Base-by-base conservation (phyloP, 2,113 vertebrate genomes). In the Athene noctua region DNA sequence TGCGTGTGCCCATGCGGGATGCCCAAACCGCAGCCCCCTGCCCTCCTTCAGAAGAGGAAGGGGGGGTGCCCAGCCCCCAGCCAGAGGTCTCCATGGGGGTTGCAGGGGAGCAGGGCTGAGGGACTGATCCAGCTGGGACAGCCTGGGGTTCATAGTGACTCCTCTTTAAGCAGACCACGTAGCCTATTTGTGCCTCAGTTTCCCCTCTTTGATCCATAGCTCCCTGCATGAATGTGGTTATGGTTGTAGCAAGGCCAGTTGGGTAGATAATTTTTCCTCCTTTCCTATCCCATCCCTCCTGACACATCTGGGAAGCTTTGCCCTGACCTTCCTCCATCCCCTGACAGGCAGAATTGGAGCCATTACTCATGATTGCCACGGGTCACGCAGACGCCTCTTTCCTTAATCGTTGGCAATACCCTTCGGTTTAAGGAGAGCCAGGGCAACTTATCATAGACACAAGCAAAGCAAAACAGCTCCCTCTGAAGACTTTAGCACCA, bases 11-110 rank as follows among this genome's bases (percentile, higher is more conserved):
- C 5, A 1, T 8, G 10, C 18, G 34, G 34, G 52, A 12, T 10
- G 5, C 46, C 38, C 42, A 55, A 52, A 52, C 13, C 21, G 6
- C 61, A 84, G 38, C 42, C 51, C 54, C 29, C 68, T 40, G 63
- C 42, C 0, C 0, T 15, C 20, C 36, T 42, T 30, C 49, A 10
- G 4, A 1, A 9, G n/a, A 2, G 6, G 46, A 5, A 4, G n/a
- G 11, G 10, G 21, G 5, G 52, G 5, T 32, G 12, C 27, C 25
- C 15, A 10, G 23, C 47, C 62, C 40, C 47, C n/a, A 19, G 44
- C 44, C 44, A 15, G 16, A 46, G 44, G 44, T 46, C 44, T 46
- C 44, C 44, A 17, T 46, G 40, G 44, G n/a, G 6, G 21, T 61
- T 18, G 25, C 51, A 63, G 51, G 15, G 32, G 47, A n/a, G 42